Percentiles rank a stretch among this genome's conserved stretches.
phyloP scores from a whole-genome alignment of 2,113 vertebrate species.

The Oryzias melastigma region DNA sequence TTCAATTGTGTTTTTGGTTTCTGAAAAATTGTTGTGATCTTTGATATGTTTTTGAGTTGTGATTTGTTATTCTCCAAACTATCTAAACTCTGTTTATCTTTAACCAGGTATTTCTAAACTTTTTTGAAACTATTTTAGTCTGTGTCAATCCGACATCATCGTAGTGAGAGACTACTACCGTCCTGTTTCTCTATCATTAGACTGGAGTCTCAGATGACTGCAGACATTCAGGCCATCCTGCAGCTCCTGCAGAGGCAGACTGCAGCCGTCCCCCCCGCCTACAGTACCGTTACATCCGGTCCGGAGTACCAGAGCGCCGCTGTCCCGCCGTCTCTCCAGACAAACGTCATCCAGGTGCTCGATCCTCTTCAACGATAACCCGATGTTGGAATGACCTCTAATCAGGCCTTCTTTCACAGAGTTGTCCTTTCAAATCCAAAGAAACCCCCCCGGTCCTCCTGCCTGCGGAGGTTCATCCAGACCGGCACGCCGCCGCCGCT shows the following conservation, averaged over 20 bases:
- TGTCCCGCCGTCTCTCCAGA: slow-evolving; percentile 77
- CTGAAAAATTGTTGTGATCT: no score
- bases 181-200: slow-evolving; percentile 58
- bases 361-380: slow-evolving; percentile 49
- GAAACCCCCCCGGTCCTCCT: slow-evolving; percentile 81
- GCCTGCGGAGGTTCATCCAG: slow-evolving; percentile 81
- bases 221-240: slow-evolving; percentile 94
- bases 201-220: slow-evolving; percentile 95
- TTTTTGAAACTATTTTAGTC: no score
- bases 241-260: slow-evolving; percentile 92
- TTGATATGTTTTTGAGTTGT: no score
- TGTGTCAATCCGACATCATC: no score
- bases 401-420: slow-evolving; percentile 69
- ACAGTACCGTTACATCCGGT: slow-evolving; percentile 87
- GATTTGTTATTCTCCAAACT: no score
- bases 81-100: background rate
- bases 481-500: slow-evolving; percentile 74
- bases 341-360: slow-evolving; percentile 73
- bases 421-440: slow-evolving; percentile 86
- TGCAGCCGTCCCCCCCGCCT: slow-evolving; percentile 86
- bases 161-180: no score
- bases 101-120: no score
- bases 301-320: slow-evolving; percentile 81
- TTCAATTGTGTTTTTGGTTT: no score
- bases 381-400: background rate